Evolutionary conservation across 1,140 invertebrate genomes (phyloP).

Genomic region (Nasonia longicornis): DNA sequence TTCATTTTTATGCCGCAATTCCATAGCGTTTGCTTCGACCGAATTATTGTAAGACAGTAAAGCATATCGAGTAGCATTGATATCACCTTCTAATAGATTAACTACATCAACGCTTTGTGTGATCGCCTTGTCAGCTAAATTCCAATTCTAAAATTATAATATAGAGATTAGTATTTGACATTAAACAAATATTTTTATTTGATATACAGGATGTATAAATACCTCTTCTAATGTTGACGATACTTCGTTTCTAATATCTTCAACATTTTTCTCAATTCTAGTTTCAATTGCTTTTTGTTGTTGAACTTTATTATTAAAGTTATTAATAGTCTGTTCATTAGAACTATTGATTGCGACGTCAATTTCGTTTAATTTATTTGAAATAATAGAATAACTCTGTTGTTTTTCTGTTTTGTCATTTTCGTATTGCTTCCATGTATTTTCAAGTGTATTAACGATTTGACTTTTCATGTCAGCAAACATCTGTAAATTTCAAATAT

Average conservation of each 20-base stretch:
- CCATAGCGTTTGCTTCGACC: slow-evolving; percentile 47
- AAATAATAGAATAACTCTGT: slow-evolving; percentile 47
- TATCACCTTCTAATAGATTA: slow-evolving; percentile 54
- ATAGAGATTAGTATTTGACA: slow-evolving; percentile 16
- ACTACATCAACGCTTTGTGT: slow-evolving; percentile 51
- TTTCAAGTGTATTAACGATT: slow-evolving; percentile 55
- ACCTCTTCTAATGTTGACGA: slow-evolving; percentile 54
- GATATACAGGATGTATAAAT: slow-evolving; percentile 19
- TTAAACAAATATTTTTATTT: slow-evolving; percentile 27
- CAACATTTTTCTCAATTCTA: slow-evolving; percentile 50
- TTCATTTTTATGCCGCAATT: slow-evolving; percentile 52
- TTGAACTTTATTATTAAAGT: slow-evolving; percentile 42
- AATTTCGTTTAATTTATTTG: slow-evolving; percentile 50
- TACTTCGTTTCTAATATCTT: slow-evolving; percentile 54
- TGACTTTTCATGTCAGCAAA: slow-evolving; percentile 44
- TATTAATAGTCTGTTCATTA: slow-evolving; percentile 44
- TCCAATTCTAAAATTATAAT: slow-evolving; percentile 52
- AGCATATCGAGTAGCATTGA: slow-evolving; percentile 50
- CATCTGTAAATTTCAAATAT: slow-evolving; percentile 22
- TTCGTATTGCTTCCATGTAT: slow-evolving; percentile 53
- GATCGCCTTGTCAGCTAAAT: slow-evolving; percentile 48
- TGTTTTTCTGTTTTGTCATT: slow-evolving; percentile 46
- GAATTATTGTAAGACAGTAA: slow-evolving; percentile 52
- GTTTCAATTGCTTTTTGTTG: slow-evolving; percentile 49
- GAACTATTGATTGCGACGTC: slow-evolving; percentile 43